Evolutionary conservation across 2,113 vertebrate genomes (phyloP), one percentile per base, ranked within the genome.

Genomic region (Eudyptes chrysolophus): DNA sequence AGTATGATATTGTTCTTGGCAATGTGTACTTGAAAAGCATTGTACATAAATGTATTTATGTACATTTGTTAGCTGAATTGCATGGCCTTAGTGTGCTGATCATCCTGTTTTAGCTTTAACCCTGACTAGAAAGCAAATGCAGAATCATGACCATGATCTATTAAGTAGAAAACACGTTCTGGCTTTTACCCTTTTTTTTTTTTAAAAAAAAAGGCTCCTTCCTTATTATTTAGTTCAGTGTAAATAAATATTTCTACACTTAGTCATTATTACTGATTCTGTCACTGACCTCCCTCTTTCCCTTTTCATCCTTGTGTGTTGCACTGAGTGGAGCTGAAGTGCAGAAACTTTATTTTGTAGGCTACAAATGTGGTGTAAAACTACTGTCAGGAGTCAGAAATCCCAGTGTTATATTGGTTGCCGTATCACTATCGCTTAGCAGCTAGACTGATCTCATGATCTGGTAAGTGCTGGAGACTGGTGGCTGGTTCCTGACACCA

Each of bases 21-120:
- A 34, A 27, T 30, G 44, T 40, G 21, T 44, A 15, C 34, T 44
- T 61, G 68, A 24, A 34, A 74, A 70, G 12, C 26, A 0, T 42
- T 42, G 42, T 42, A 42, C 14, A 42, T 42, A 42, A 42, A 42
- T 42, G 42, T 29, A 24, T 38, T 12, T 51, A 24, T 10, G 9
- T 42, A 36, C 11, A 1, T 32, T 40, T 1, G 0, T 69, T 55
- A 11, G 57, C 14, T 20, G 19, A 5, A 14, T 1, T 57, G 30
- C 19, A 62, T 27, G 20, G 61, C 49, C 54, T 52, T 10, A 42
- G 14, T 22, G 62, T 9, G 36, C 48, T 29, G 40, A 62, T 52
- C 8, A 12, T 76, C 21, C 30, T n/a, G 13, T 5, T 68, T 3
- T 19, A 29, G 36, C 60, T 40, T 46, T 58, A 82, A 65, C 16